Percentiles rank a stretch among this genome's conserved stretches.
phyloP scores from a whole-genome alignment of 2,888 invertebrate species.

The Habroteleia sp. region DNA sequence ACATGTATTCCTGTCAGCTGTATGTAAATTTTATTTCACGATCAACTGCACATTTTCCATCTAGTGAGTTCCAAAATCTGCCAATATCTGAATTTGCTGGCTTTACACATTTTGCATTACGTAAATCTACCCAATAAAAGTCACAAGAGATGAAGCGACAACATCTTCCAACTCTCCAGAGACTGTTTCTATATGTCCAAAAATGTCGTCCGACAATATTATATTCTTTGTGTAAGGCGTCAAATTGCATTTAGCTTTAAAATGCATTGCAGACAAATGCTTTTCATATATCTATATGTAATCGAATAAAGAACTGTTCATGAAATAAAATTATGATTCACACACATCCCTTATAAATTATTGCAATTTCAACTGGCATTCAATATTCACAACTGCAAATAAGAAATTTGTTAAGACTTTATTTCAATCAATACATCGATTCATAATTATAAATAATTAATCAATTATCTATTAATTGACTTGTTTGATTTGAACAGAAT shows the following conservation, averaged over 20 bases:
- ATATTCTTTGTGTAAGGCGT: conserved; percentile 24
- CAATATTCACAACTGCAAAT: too few relatives aligned
- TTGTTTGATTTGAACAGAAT: too few relatives aligned
- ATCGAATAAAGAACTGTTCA: too few relatives aligned
- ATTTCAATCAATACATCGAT: too few relatives aligned
- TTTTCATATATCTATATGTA: too few relatives aligned
- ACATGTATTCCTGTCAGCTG: conserved; percentile 39
- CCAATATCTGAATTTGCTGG: conserved; percentile 50
- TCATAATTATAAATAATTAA: too few relatives aligned
- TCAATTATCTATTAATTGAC: too few relatives aligned
- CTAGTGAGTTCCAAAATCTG: conserved; percentile 43
- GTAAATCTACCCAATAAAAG: conserved; percentile 57
- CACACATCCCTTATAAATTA: too few relatives aligned
- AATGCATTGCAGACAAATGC: conserved; percentile 28
- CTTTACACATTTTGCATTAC: conserved; percentile 58
- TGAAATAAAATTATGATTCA: too few relatives aligned
- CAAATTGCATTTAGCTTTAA: conserved; percentile 37
- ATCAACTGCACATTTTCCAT: conserved; percentile 46
- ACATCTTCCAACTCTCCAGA: conserved; percentile 30
- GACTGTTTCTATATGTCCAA: conserved; percentile 46
- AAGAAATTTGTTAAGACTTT: too few relatives aligned
- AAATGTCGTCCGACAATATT: conserved; percentile 39
- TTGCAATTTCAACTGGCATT: too few relatives aligned
- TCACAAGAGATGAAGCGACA: conserved; percentile 53
- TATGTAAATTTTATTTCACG: conserved; percentile 57